Conservation (phyloP, 2,888 invertebrate species). For the Ashinkailepas kermadecensis region DNA sequence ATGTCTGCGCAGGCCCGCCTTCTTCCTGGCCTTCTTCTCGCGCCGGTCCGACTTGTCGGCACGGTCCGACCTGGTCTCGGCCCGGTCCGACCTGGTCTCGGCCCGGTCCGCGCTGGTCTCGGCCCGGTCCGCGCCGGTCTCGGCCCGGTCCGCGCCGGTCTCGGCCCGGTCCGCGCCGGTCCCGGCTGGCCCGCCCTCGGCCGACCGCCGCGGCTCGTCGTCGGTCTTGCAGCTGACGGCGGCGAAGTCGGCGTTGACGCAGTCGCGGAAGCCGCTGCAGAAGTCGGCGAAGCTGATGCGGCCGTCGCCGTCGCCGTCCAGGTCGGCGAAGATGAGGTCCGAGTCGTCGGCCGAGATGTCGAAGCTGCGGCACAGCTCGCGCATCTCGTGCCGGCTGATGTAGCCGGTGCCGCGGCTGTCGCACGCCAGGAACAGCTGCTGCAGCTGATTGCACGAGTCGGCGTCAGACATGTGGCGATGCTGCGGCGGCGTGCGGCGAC, state of each 20-base stretch:
- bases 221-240: conserved; percentile 36
- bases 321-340: conserved; percentile 46
- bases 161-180: background rate
- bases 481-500: background rate
- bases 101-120: no score
- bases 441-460: conserved; percentile 34
- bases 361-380: conserved; percentile 46
- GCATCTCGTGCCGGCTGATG: conserved; percentile 46
- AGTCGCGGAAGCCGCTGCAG: conserved; percentile 46
- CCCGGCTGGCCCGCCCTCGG: background rate
- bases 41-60: no score
- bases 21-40: background rate
- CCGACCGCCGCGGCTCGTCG: conserved; percentile 20
- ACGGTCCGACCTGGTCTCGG: background rate
- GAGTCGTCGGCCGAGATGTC: conserved; percentile 43
- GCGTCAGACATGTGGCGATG: background rate
- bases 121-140: no score
- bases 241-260: conserved; percentile 37
- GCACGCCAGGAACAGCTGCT: conserved; percentile 45
- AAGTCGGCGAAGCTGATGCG: conserved; percentile 49
- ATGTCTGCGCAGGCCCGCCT: conserved; percentile 36
- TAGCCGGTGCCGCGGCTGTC: conserved; percentile 44
- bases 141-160: background rate
- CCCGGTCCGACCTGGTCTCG: no score
- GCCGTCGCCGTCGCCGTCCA: conserved; percentile 50